These are phyloP conservation scores for Corvus hawaiiensis DNA, from an alignment of 2,113 vertebrate species.

Conservation along the genomic window DNA sequence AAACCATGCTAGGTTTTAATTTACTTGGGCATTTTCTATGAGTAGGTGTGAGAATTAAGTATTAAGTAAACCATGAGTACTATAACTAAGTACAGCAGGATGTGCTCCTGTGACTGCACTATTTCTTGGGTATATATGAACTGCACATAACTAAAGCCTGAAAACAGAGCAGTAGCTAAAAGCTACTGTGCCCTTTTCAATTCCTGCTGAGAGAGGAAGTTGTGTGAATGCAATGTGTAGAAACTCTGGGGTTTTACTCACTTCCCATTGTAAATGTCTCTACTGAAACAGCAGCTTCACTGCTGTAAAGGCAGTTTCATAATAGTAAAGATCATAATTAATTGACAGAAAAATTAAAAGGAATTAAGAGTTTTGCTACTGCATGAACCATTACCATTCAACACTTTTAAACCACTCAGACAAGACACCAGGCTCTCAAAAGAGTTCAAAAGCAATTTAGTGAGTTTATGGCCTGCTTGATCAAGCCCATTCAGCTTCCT, in stretches of 20 bases:
- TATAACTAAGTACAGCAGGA: neutral
- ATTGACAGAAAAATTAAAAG: neutral
- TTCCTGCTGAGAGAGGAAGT: constrained; percentile 4
- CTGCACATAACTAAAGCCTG: neutral
- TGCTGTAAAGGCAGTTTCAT: neutral
- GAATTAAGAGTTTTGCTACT: neutral
- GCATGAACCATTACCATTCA: neutral
- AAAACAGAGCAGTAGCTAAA: neutral
- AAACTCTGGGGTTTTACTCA: neutral
- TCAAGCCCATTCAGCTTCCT: neutral
- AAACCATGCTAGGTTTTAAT: neutral
- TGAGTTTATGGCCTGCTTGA: neutral
- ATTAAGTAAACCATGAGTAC: neutral
- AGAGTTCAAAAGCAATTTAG: neutral
- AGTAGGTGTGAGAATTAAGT: neutral
- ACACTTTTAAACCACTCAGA: neutral
- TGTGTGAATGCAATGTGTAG: neutral
- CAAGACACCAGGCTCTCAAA: neutral
- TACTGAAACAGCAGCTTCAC: neutral
- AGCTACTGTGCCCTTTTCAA: neutral
- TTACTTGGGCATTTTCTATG: neutral
- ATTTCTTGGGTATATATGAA: neutral
- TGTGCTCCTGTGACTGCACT: neutral
- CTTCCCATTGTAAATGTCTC: neutral
- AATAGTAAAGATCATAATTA: neutral